These are phyloP conservation scores for Tupaia tana DNA, from an alignment of 2,113 vertebrate genomes.

Conservation along the genomic window DNA sequence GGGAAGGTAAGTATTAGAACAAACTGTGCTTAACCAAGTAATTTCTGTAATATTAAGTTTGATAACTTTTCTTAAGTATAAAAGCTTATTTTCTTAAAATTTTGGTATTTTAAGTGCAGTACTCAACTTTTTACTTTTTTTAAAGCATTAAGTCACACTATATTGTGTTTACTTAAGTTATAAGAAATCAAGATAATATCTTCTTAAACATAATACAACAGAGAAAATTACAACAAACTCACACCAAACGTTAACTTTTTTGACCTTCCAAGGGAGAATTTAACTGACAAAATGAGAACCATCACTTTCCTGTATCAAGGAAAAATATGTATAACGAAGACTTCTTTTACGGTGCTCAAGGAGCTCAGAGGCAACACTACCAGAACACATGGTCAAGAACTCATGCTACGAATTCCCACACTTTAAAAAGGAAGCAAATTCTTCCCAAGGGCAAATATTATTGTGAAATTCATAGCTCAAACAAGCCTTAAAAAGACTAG, in stretches of 20 bases:
- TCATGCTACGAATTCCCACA: constrained; percentile 9
- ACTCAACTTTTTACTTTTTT: not conserved
- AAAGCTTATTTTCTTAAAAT: not conserved
- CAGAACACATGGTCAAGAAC: not conserved
- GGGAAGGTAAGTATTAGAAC: not conserved
- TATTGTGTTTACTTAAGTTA: not conserved
- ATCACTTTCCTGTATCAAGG: constrained; percentile 6
- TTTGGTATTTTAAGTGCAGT: constrained; percentile 30
- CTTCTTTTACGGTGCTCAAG: constrained; percentile 30
- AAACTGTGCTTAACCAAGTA: not conserved
- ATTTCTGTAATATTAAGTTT: constrained; percentile 3
- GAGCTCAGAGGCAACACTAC: not conserved
- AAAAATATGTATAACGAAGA: not conserved
- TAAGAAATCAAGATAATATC: constrained; percentile 29
- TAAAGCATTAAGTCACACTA: not conserved
- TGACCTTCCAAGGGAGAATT: not conserved
- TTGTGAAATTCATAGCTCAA: not conserved
- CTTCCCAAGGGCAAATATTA: not conserved
- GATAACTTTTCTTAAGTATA: not conserved
- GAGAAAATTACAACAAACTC: constrained; percentile 33
- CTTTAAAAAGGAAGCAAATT: constrained; percentile 48
- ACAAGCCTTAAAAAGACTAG: not conserved
- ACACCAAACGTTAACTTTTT: constrained; percentile 33
- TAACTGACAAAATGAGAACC: constrained; percentile 22
- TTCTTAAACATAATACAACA: not conserved